phyloP scores from a whole-genome alignment of 1,140 invertebrate genomes.

The Pseudomyrmex flavicornis region DNA sequence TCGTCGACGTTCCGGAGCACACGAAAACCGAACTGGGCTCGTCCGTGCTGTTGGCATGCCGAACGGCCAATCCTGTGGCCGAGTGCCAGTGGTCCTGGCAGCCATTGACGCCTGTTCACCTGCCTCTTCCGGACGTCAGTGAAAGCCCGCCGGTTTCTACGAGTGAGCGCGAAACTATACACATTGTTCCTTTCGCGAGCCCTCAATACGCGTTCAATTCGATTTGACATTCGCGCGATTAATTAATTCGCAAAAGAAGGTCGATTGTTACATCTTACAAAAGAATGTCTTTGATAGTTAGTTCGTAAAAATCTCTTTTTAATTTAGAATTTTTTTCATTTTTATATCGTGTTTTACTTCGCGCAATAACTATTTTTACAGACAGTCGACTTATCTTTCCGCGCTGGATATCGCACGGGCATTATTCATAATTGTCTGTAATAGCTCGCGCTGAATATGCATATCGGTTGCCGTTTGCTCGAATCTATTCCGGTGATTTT shows the following conservation, averaged over 20 bases:
- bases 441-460: slow-evolving; percentile 40
- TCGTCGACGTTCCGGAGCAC: slow-evolving; percentile 79
- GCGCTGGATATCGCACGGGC: background rate
- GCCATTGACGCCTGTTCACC: slow-evolving; percentile 79
- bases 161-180: slow-evolving; percentile 50
- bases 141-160: slow-evolving; percentile 63
- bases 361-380: background rate
- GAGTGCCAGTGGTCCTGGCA: slow-evolving; percentile 84
- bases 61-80: slow-evolving; percentile 79
- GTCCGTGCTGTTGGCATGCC: slow-evolving; percentile 81
- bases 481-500: slow-evolving; percentile 50
- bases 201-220: too few relatives aligned
- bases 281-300: too few relatives aligned
- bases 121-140: slow-evolving; percentile 81
- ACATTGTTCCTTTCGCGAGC: slow-evolving; percentile 43
- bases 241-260: too few relatives aligned
- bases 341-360: background rate
- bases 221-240: too few relatives aligned
- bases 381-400: slow-evolving; percentile 8
- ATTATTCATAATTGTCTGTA: slow-evolving; percentile 36
- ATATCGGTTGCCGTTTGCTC: slow-evolving; percentile 25
- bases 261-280: too few relatives aligned
- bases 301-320: too few relatives aligned
- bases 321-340: background rate
- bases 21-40: slow-evolving; percentile 79